phyloP scores from a whole-genome alignment of 1,140 invertebrate genomes.

The Acromyrmex echinatior region DNA sequence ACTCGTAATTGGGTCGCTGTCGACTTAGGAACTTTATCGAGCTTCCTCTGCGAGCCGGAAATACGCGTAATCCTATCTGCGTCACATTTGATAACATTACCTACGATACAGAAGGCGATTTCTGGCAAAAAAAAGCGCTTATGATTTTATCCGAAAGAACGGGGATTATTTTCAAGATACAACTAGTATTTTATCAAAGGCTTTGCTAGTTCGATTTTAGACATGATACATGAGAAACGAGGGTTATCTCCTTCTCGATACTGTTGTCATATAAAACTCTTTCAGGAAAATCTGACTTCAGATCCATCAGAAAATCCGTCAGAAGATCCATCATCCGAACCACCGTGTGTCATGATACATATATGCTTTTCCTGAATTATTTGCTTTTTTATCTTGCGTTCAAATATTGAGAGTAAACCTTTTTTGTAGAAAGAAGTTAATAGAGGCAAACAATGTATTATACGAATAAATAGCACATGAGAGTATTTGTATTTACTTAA shows the following conservation, averaged over 20 bases:
- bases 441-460: slow-evolving; percentile 31
- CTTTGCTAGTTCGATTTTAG: background rate
- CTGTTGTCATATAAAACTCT: background rate
- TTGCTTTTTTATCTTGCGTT: background rate
- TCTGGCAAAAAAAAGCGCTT: background rate
- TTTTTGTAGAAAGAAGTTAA: background rate
- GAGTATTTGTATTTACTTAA: slow-evolving; percentile 22
- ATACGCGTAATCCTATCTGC: slow-evolving; percentile 32
- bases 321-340: background rate
- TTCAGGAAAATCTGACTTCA: background rate
- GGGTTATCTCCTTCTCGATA: background rate
- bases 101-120: background rate
- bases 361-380: background rate
- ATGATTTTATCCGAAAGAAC: background rate
- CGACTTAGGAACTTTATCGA: slow-evolving; percentile 56
- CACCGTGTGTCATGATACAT: background rate
- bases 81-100: slow-evolving; percentile 52
- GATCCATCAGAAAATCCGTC: background rate
- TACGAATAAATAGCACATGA: slow-evolving; percentile 38
- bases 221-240: background rate
- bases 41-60: slow-evolving; percentile 40
- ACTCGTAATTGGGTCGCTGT: slow-evolving; percentile 35
- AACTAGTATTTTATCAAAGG: background rate
- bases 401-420: slow-evolving; percentile 9
- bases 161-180: background rate